Evolutionary conservation across 2,888 invertebrate species (phyloP).

Genomic region (Apoda limacodes): DNA sequence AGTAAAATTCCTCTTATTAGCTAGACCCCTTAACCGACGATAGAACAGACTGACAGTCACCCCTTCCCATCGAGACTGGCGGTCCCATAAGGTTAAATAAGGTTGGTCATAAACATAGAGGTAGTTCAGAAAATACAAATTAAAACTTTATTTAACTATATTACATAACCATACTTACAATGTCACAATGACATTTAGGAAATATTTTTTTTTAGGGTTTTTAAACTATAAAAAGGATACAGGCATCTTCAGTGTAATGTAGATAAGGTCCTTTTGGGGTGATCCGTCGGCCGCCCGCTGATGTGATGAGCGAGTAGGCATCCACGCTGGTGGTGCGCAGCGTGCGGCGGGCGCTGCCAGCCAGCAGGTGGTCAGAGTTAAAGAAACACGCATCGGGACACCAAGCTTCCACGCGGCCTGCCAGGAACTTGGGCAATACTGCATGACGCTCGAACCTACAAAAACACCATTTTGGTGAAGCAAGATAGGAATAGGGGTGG

Average conservation of each 20-base stretch:
- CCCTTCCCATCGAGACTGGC: too few relatives aligned
- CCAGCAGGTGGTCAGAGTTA: conserved; percentile 88
- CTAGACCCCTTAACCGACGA: too few relatives aligned
- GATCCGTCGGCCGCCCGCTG: conserved; percentile 88
- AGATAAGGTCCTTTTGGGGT: conserved; percentile 77
- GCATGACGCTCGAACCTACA: conserved; percentile 94
- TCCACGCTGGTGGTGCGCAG: conserved; percentile 81
- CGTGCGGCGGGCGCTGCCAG: conserved; percentile 88
- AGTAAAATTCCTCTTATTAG: too few relatives aligned
- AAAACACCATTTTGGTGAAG: too few relatives aligned
- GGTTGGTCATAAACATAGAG: too few relatives aligned
- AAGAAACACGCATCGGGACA: conserved; percentile 87
- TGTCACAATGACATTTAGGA: too few relatives aligned
- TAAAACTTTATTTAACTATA: too few relatives aligned
- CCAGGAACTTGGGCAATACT: conserved; percentile 92
- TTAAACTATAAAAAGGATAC: conserved; percentile 89
- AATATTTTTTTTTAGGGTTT: too few relatives aligned
- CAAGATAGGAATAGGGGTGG: conserved; percentile 17
- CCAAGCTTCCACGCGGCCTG: conserved; percentile 91
- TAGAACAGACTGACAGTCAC: too few relatives aligned
- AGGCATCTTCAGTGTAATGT: conserved; percentile 94
- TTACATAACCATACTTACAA: too few relatives aligned
- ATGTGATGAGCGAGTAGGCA: conserved; percentile 91
- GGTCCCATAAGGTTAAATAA: too few relatives aligned
- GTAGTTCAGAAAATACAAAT: too few relatives aligned